Evolutionary conservation across 2,888 invertebrate species (phyloP).

Genomic region (Nysson spinosus): DNA sequence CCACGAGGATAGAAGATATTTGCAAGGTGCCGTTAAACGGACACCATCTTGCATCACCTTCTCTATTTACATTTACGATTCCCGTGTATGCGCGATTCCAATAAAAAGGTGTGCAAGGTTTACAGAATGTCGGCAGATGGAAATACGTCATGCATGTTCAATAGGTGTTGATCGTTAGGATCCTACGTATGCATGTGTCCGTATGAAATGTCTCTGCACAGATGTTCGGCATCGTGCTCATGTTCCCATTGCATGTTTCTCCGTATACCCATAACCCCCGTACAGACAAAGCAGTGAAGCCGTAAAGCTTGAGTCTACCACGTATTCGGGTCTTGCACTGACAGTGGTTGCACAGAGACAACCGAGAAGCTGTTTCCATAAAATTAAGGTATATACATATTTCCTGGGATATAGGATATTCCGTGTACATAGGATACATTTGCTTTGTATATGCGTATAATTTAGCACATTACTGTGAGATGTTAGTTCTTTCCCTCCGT

Average conservation of each 20-base stretch:
- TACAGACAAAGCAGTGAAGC: slow-evolving; percentile 31
- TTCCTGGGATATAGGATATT: neutral
- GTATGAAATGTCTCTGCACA: neutral
- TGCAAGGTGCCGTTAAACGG: no score
- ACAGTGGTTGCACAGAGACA: neutral
- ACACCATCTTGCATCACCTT: no score
- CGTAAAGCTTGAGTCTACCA: slow-evolving; percentile 30
- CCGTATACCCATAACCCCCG: slow-evolving; percentile 13
- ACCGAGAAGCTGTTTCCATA: slow-evolving; percentile 4
- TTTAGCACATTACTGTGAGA: no score
- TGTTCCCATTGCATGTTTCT: slow-evolving; percentile 34
- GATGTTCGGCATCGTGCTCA: slow-evolving; percentile 1
- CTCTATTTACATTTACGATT: no score
- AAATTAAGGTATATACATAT: slow-evolving; percentile 18
- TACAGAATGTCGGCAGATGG: no score
- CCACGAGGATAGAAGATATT: neutral
- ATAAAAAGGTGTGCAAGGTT: no score
- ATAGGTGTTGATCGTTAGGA: slow-evolving; percentile 5
- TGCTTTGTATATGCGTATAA: no score
- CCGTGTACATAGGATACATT: slow-evolving; percentile 2
- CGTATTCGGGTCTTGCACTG: slow-evolving; percentile 8
- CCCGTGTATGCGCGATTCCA: no score
- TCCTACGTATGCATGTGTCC: neutral
- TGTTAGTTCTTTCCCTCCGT: no score
- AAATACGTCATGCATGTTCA: slow-evolving; percentile 4